These are phyloP conservation scores for Athene noctua DNA, from an alignment of 2,113 vertebrate species.

Conservation along the genomic window DNA sequence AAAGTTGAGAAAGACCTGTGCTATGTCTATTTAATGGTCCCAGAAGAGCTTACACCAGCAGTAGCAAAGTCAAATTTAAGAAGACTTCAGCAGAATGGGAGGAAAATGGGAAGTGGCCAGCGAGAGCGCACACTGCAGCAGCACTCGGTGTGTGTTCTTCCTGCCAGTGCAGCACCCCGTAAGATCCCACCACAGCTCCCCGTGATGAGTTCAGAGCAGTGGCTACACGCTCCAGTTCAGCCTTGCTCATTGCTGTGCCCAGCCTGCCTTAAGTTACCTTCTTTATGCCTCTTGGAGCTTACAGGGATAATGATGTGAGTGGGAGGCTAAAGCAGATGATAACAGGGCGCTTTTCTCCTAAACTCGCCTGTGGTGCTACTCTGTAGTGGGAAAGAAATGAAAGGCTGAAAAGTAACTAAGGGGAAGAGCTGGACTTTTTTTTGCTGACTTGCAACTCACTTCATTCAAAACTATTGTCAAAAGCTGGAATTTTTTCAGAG, in stretches of 20 bases:
- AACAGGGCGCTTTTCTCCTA: not conserved
- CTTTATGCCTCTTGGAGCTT: not conserved
- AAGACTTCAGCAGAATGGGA: not conserved
- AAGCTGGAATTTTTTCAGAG: not conserved
- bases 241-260: not conserved
- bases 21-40: not conserved
- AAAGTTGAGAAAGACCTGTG: not conserved
- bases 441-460: not conserved
- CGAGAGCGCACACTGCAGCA: not conserved
- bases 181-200: not conserved
- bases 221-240: not conserved
- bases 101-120: not conserved
- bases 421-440: not conserved
- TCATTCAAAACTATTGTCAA: not conserved
- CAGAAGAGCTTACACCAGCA: not conserved
- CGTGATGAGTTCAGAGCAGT: accelerated
- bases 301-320: not conserved
- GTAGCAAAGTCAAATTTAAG: not conserved
- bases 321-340: not conserved
- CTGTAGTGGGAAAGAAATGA: not conserved
- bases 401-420: not conserved
- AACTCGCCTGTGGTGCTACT: not conserved
- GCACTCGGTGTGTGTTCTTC: not conserved
- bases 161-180: not conserved
- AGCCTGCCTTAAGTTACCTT: not conserved